Conservation (phyloP, 1,140 invertebrate species). For the Anastrepha ludens region DNA sequence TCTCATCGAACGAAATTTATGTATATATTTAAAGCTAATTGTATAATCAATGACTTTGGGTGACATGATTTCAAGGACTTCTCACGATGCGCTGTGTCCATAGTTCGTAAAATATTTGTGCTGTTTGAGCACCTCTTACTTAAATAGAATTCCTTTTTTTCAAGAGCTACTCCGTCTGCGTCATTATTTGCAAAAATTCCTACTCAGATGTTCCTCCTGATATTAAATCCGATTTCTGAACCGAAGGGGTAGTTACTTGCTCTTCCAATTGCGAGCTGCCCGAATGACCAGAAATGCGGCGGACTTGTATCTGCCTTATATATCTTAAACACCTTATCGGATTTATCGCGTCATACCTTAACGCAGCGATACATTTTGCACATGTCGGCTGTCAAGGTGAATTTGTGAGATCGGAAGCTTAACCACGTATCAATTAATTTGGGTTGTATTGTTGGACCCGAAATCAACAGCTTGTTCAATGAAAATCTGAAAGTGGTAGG, state of each 20-base stretch:
- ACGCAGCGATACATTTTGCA: slow-evolving; percentile 60
- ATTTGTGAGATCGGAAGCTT: slow-evolving; percentile 67
- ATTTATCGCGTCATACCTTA: slow-evolving; percentile 47
- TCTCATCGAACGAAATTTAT: too few relatives aligned
- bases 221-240: slow-evolving; percentile 63
- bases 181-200: slow-evolving; percentile 54
- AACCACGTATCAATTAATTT: slow-evolving; percentile 66
- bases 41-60: too few relatives aligned
- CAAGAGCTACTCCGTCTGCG: slow-evolving; percentile 52
- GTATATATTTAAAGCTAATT: too few relatives aligned
- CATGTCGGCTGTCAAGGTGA: slow-evolving; percentile 55
- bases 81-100: too few relatives aligned
- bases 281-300: too few relatives aligned
- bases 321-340: neutral
- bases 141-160: slow-evolving; percentile 43
- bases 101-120: neutral
- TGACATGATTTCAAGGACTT: too few relatives aligned
- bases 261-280: slow-evolving; percentile 66
- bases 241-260: slow-evolving; percentile 32
- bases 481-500: slow-evolving; percentile 56
- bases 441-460: slow-evolving; percentile 58
- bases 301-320: slow-evolving; percentile 59
- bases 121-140: slow-evolving; percentile 41
- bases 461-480: slow-evolving; percentile 58
- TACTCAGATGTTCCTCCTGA: slow-evolving; percentile 63